These are phyloP conservation scores for Lepidurus couesii DNA, from an alignment of 1,140 invertebrate species.

Conservation along the genomic window DNA sequence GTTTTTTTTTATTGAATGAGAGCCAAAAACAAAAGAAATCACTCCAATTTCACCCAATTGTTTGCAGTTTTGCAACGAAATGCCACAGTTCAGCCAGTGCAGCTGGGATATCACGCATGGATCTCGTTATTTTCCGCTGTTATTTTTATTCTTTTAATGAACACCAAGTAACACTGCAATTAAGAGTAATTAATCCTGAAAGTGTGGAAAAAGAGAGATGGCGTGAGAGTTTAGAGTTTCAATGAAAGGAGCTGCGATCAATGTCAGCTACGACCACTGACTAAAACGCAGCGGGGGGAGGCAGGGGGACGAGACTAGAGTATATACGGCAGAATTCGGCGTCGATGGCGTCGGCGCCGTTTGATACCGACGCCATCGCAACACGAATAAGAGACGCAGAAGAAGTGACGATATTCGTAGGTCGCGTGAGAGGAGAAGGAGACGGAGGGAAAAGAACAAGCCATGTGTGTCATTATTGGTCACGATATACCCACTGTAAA, in stretches of 20 bases:
- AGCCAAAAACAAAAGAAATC: not conserved
- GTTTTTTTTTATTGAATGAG: not conserved
- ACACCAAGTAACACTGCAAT: not conserved
- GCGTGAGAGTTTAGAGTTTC: not conserved
- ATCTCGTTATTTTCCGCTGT: not conserved
- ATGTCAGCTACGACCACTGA: slow-evolving; percentile 13
- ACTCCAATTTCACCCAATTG: not conserved
- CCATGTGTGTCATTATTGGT: slow-evolving; percentile 15
- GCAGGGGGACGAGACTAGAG: not conserved
- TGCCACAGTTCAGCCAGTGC: not conserved
- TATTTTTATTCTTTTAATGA: not conserved
- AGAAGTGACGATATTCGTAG: slow-evolving; percentile 15
- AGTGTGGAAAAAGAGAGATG: not conserved
- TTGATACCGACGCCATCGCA: not conserved
- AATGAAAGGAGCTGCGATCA: slow-evolving; percentile 16
- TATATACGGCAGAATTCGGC: not conserved
- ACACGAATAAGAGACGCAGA: not conserved
- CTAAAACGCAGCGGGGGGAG: not conserved
- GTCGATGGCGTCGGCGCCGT: slow-evolving; percentile 7
- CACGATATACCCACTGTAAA: not conserved
- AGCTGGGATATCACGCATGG: not conserved
- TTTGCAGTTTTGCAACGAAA: not conserved
- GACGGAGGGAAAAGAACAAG: not conserved
- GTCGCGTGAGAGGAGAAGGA: not conserved
- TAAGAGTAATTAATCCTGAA: not conserved